A percentile compares a stretch with the other conserved stretches of the same genome.
Evolutionary conservation across 1,140 invertebrate genomes (phyloP).

Genomic region (Limonius californicus): DNA sequence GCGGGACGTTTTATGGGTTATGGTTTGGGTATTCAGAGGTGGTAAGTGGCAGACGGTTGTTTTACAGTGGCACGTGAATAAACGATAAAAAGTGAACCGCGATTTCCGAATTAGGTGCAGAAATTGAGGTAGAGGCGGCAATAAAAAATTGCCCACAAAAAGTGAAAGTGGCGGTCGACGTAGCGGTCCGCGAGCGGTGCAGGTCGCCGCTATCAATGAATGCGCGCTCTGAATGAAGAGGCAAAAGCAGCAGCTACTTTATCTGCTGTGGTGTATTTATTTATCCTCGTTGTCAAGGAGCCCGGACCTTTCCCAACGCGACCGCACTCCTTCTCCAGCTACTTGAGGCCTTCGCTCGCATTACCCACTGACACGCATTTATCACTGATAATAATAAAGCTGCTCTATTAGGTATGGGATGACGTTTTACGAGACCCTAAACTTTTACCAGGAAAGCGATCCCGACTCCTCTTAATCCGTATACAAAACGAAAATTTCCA

Average conservation of each 20-base stretch:
- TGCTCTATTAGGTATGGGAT: conserved; percentile 7
- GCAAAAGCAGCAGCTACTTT: conserved; percentile 26
- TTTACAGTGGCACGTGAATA: too few species aligned
- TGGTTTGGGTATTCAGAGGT: too few species aligned
- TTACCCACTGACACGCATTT: conserved; percentile 19
- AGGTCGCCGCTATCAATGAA: conserved; percentile 14
- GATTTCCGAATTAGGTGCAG: conserved; percentile 1
- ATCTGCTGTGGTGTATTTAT: conserved; percentile 33
- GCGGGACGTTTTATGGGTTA: too few species aligned
- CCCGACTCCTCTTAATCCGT: too few species aligned
- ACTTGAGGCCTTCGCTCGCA: conserved; percentile 13
- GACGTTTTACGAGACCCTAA: not conserved
- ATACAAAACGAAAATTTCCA: too few species aligned
- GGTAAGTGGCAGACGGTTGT: not conserved
- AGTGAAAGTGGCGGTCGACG: conserved; percentile 8
- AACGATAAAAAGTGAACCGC: not conserved
- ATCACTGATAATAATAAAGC: conserved; percentile 14
- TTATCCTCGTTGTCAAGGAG: conserved; percentile 34
- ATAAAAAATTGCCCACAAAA: conserved; percentile 11
- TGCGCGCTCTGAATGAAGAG: conserved; percentile 16
- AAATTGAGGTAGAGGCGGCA: conserved; percentile 2
- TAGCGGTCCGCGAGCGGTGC: conserved; percentile 3
- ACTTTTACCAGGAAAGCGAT: not conserved
- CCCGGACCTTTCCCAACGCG: conserved; percentile 29
- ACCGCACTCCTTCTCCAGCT: conserved; percentile 14